These are phyloP conservation scores for Cynodonichthys magdalenae DNA, from an alignment of 2,797 vertebrate species.

Conservation along the genomic window DNA sequence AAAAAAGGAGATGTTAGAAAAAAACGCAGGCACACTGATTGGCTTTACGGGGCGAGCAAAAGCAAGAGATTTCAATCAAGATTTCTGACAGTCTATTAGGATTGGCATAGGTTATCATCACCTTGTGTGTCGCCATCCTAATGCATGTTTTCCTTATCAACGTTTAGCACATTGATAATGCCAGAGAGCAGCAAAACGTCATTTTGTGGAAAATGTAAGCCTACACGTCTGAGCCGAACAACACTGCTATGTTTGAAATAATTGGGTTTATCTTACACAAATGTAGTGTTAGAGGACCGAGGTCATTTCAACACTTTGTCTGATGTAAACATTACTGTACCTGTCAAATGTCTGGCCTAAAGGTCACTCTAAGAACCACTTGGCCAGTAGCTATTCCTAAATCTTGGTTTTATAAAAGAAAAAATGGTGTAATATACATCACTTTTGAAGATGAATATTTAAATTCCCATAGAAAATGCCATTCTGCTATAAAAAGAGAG, in stretches of 20 bases:
- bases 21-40: constrained; percentile 58
- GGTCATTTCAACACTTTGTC: constrained; percentile 33
- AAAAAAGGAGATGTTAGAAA: constrained; percentile 14
- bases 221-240: constrained; percentile 62
- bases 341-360: background rate
- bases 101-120: constrained; percentile 83
- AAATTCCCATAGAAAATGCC: too few relatives aligned
- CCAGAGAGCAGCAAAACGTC: constrained; percentile 65
- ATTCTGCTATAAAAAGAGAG: too few relatives aligned
- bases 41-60: constrained; percentile 68
- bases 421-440: background rate
- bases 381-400: background rate
- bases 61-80: constrained; percentile 82
- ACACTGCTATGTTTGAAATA: constrained; percentile 58
- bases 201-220: constrained; percentile 56
- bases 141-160: constrained; percentile 77
- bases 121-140: constrained; percentile 74
- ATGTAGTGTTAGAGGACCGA: constrained; percentile 21
- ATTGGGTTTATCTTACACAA: constrained; percentile 51
- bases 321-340: constrained; percentile 21
- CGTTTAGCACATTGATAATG: constrained; percentile 70
- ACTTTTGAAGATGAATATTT: too few relatives aligned
- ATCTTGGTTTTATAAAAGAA: background rate
- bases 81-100: constrained; percentile 81
- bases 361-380: background rate